Base-by-base conservation (phyloP, 2,113 vertebrate genomes). In the Psittacara wagleri region DNA sequence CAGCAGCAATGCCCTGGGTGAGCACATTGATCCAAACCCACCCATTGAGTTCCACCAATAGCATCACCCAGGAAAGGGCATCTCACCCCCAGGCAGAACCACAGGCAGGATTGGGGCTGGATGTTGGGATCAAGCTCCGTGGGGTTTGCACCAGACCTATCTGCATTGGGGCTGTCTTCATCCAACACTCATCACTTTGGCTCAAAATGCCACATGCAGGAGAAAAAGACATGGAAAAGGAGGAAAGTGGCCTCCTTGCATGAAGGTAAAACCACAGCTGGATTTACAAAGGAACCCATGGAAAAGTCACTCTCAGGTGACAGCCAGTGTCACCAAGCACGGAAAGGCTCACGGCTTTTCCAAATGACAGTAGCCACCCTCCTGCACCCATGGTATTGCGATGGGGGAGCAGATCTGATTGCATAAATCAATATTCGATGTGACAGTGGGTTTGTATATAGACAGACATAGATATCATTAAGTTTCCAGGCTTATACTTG, bases 321-420 rank as follows among this genome's bases (percentile, higher is more conserved):
- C 63, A 76, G 19, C 25, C 25, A 49, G 63, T 2, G 8, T 8
- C 48, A 69, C 73, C 74, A 28, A 72, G 61, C 66, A 27, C 2
- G 4, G 29, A 33, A 69, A 67, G n/a, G 41, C 49, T 19, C 6
- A 0, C 1, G 43, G n/a, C 39, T 77, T 51, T 28, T 68, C 84
- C 25, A 9, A 28, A 17, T 0, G 2, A 3, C 37, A 27, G 28
- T 1, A 23, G 41, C 46, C 66, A 19, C 13, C 8, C 55, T 16
- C 59, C 61, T 8, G n/a, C 46, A 16, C 35, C 27, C 3, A 0
- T 4, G 11, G 10, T 6, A 7, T 2, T 3, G 14, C 0, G 0
- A 24, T 2, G 19, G 4, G 1, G 28, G 16, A 74, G 22, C 4
- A 2, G 3, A 11, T 8, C 24, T 1, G 2, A 7, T 15, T 13